These are phyloP conservation scores for Diaprepes abbreviatus DNA, from an alignment of 2,888 invertebrate genomes.

Conservation along the genomic window DNA sequence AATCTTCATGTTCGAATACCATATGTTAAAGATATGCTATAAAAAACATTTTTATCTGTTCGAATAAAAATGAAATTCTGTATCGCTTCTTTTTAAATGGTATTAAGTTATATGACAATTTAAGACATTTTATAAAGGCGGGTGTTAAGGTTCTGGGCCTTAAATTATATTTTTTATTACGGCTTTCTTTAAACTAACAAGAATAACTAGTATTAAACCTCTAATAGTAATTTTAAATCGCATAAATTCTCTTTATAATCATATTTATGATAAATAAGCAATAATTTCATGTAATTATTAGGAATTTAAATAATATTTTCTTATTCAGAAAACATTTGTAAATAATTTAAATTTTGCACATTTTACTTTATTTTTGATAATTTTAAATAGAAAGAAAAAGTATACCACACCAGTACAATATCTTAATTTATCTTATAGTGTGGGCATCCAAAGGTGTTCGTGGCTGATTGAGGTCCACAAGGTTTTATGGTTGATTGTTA, in stretches of 20 bases:
- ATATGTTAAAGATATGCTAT: constrained; percentile 3
- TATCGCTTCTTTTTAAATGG: not conserved
- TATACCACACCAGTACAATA: too few species aligned
- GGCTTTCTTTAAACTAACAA: constrained; percentile 9
- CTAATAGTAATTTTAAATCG: not conserved
- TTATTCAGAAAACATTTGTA: too few species aligned
- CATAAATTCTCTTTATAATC: constrained; percentile 15
- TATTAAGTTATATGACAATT: constrained; percentile 17
- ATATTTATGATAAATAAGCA: too few species aligned
- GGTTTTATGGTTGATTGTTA: too few species aligned
- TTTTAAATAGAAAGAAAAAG: too few species aligned
- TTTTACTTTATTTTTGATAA: too few species aligned
- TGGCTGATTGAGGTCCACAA: too few species aligned
- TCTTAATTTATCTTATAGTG: too few species aligned
- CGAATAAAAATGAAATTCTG: constrained; percentile 5
- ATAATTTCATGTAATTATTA: too few species aligned
- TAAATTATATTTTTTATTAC: constrained; percentile 22
- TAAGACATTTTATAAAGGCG: not conserved
- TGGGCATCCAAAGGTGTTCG: too few species aligned
- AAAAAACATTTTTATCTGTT: constrained; percentile 18
- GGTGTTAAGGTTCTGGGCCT: not conserved
- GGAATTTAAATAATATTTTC: too few species aligned
- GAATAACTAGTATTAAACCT: constrained; percentile 5
- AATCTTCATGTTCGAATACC: not conserved
- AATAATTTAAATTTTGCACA: too few species aligned